Evolutionary conservation across 2,888 invertebrate species (phyloP).

Genomic region (Meliscaeva auricollis): DNA sequence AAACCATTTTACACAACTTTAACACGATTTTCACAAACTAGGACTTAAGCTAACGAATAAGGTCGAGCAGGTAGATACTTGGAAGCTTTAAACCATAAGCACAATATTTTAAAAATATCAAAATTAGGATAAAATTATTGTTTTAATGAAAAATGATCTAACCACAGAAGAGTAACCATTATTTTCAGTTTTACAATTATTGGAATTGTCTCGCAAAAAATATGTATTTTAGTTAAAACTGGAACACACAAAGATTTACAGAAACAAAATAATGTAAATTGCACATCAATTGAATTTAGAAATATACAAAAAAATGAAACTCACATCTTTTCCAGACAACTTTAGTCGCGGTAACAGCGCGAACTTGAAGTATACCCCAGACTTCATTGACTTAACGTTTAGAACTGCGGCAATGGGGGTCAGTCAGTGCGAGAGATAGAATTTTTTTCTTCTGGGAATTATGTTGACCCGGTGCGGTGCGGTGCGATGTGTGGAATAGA

Average conservation of each 20-base stretch:
- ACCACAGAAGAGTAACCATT: not conserved
- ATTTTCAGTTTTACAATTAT: not conserved
- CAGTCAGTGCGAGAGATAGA: conserved; percentile 50
- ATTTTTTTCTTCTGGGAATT: conserved; percentile 47
- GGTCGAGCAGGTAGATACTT: not conserved
- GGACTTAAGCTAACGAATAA: not conserved
- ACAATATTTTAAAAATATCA: not conserved
- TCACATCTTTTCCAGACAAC: conserved; percentile 85
- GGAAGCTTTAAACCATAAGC: not conserved
- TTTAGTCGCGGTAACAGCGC: conserved; percentile 84
- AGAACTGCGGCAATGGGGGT: conserved; percentile 79
- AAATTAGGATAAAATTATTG: not conserved
- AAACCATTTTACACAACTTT: conserved; percentile 27
- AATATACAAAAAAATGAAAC: conserved; percentile 74
- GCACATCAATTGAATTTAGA: conserved; percentile 27
- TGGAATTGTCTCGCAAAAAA: not conserved
- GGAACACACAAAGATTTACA: conserved; percentile 34
- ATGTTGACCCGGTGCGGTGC: conserved; percentile 9
- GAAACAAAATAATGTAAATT: conserved; percentile 17
- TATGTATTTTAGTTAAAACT: not conserved
- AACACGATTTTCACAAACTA: conserved; percentile 46
- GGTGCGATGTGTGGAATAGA: not conserved
- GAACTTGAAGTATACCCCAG: conserved; percentile 83
- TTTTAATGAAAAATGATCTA: not conserved
- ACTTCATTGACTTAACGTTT: conserved; percentile 84